phyloP scores from a whole-genome alignment of 2,797 vertebrate genomes.

The Enteromius anoplus region DNA sequence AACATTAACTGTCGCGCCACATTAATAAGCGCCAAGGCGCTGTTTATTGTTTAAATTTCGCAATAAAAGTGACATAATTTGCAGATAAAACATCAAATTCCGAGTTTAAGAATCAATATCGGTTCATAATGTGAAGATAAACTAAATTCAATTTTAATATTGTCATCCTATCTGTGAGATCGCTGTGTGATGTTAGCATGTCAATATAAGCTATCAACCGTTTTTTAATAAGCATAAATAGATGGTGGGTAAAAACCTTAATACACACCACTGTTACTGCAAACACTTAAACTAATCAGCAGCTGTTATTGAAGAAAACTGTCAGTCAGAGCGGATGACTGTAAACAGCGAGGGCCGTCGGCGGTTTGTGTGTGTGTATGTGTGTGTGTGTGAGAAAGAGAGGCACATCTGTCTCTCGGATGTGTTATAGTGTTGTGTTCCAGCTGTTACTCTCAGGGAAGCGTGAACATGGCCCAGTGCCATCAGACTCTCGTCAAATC shows the following conservation, averaged over 20 bases:
- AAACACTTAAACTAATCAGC: not conserved
- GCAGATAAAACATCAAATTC: not conserved
- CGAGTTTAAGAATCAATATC: not conserved
- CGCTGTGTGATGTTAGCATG: not conserved
- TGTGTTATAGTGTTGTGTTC: constrained; percentile 12
- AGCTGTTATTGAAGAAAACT: not conserved
- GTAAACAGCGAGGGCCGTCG: not conserved
- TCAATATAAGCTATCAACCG: not conserved
- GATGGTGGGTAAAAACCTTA: not conserved
- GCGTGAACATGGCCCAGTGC: not conserved
- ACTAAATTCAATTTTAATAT: not conserved
- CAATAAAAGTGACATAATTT: not conserved
- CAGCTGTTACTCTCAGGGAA: constrained; percentile 22
- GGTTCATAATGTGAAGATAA: not conserved
- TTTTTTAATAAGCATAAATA: not conserved
- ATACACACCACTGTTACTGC: not conserved
- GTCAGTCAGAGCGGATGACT: not conserved
- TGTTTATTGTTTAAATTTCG: not conserved
- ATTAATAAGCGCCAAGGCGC: not conserved
- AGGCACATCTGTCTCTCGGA: constrained; percentile 68
- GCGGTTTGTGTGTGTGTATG: not conserved
- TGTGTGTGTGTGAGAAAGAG: constrained; percentile 5
- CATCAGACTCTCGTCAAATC: constrained; percentile 11
- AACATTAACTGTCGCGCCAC: not conserved
- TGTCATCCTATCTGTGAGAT: not conserved